phyloP scores from a whole-genome alignment of 2,888 invertebrate genomes.

The Entomobrya multifasciata region DNA sequence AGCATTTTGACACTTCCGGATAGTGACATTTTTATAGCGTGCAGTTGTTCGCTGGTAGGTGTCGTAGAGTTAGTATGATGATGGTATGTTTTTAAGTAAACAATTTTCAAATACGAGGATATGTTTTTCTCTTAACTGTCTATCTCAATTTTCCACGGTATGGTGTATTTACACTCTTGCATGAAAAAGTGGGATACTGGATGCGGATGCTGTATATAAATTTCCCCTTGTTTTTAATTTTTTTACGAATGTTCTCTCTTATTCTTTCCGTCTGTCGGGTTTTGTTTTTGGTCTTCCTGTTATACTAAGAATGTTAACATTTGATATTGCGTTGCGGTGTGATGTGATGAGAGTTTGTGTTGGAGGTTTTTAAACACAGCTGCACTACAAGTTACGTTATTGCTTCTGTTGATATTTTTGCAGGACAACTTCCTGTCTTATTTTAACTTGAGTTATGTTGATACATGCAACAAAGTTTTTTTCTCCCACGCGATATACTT shows the following conservation, averaged over 20 bases:
- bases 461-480: constrained; percentile 50
- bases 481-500: constrained; percentile 63
- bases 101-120: constrained; percentile 22
- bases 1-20: constrained; percentile 76
- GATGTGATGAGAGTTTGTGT: not conserved
- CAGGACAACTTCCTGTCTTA: constrained; percentile 68
- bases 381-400: constrained; percentile 12
- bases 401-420: constrained; percentile 35
- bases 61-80: not conserved
- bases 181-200: constrained; percentile 50
- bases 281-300: constrained; percentile 57
- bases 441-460: constrained; percentile 56
- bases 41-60: not conserved
- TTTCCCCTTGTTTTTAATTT: constrained; percentile 52
- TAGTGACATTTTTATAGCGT: constrained; percentile 67
- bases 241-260: constrained; percentile 6
- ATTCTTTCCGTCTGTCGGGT: constrained; percentile 31
- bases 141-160: not conserved
- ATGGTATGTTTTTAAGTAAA: constrained; percentile 8
- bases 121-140: constrained; percentile 8
- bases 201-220: constrained; percentile 19
- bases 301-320: constrained; percentile 21
- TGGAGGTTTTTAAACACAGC: constrained; percentile 30
- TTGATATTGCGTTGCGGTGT: not conserved
- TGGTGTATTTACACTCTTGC: not conserved